Percentiles rank a stretch among this genome's conserved stretches.
Conservation (phyloP, 1,140 invertebrate genomes). For the Zophobas morio region DNA sequence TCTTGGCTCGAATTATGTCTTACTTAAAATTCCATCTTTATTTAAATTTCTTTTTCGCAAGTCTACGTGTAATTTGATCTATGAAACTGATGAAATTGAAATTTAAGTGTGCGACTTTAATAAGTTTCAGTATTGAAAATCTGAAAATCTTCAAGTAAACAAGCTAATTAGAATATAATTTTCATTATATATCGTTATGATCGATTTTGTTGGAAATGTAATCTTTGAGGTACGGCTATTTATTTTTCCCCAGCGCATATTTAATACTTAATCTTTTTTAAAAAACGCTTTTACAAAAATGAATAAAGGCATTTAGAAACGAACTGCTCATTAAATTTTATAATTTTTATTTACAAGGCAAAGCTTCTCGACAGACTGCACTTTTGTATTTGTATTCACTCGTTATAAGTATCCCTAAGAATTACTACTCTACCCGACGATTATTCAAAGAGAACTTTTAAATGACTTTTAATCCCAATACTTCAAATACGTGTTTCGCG, state of each 20-base stretch:
- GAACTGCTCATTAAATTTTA: conserved; percentile 46
- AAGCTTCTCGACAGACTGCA: conserved; percentile 40
- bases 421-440: background rate
- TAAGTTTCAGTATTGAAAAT: background rate
- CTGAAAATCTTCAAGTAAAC: conserved; percentile 10
- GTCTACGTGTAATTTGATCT: conserved; percentile 5
- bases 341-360: conserved; percentile 47
- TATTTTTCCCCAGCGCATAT: conserved; percentile 36
- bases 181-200: conserved; percentile 16
- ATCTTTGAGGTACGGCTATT: conserved; percentile 39
- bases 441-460: conserved; percentile 16
- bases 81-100: conserved; percentile 1
- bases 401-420: conserved; percentile 12
- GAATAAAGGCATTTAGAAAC: conserved; percentile 45
- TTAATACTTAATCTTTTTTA: conserved; percentile 49
- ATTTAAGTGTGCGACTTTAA: conserved; percentile 13
- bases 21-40: conserved; percentile 62
- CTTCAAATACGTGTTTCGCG: too few relatives aligned
- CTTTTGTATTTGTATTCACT: conserved; percentile 36
- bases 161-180: conserved; percentile 32
- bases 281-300: conserved; percentile 44
- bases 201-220: conserved; percentile 35
- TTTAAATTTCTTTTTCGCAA: conserved; percentile 58
- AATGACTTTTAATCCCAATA: conserved; percentile 8
- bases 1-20: conserved; percentile 51